Evolutionary conservation across 2,113 vertebrate species (phyloP), one percentile per base, ranked within the genome.

Genomic region (Forbesichthys agassizii): DNA sequence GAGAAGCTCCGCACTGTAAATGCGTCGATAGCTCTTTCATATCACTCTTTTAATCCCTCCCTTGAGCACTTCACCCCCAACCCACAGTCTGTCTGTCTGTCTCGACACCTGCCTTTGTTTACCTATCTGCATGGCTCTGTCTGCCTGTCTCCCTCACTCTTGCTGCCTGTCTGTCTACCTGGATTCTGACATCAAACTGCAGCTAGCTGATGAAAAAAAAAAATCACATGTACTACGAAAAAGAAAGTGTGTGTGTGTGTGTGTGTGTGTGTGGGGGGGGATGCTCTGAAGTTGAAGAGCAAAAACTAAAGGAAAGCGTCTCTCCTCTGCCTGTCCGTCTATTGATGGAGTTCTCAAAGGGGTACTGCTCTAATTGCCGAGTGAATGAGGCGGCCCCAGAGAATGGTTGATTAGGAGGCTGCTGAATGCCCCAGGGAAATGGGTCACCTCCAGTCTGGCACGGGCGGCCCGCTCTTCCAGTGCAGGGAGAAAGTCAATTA

Each of bases 371-470:
- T 90, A 90, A 90, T 90, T 89, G 84, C 61, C 33, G 83, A 85
- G 82, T 84, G 91, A 89, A 89, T 80, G 84, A 89, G 84, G 81
- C 78, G 61, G 79, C 88, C 87, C 85, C 68, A 62, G 88, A 90
- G 90, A 89, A 90, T 84, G 85, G 85, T 80, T 90, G 86, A 90
- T 88, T 88, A 89, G 86, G 79, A 86, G 80, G 86, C 74, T 78
- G 88, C 82, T 88, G 87, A 90, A 91, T 85, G 84, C 92, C 92
- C 87, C 87, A 86, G 90, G 88, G 92, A 93, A 91, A 92, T 91
- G 90, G 90, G 90, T 92, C 89, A 91, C 90, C 90, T 92, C 91
- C 85, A 88, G 83, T 87, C 88, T 86, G 83, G 83, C 78, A 75
- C 68, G 46, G 85, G 84, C 81, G 69, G 88, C 79, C 85, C 82